Conservation (phyloP, 2,113 vertebrate genomes). For the Spea bombifrons region DNA sequence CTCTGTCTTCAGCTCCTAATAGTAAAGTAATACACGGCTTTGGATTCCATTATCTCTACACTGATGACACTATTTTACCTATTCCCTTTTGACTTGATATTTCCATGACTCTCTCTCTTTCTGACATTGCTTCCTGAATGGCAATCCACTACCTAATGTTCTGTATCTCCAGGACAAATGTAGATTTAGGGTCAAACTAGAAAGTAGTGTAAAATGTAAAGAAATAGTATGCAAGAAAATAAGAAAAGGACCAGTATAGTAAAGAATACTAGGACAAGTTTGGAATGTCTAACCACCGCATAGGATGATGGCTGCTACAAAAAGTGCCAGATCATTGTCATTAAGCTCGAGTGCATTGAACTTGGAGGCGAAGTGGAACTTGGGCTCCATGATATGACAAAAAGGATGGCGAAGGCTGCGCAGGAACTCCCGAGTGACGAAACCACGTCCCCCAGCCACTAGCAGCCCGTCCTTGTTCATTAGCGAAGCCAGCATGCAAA, state of each 20-base stretch:
- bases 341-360: constrained; percentile 96
- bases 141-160: too few relatives aligned
- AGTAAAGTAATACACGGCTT: too few relatives aligned
- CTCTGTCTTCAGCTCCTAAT: too few relatives aligned
- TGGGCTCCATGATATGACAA: constrained; percentile 95
- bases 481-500: constrained; percentile 95
- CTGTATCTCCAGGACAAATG: too few relatives aligned
- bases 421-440: constrained; percentile 94
- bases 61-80: too few relatives aligned
- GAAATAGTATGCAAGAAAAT: too few relatives aligned
- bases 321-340: constrained; percentile 96
- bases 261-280: neutral
- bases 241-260: neutral
- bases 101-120: too few relatives aligned
- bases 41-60: too few relatives aligned
- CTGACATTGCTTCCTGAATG: too few relatives aligned
- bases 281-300: constrained; percentile 83
- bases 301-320: constrained; percentile 95
- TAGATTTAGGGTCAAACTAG: too few relatives aligned
- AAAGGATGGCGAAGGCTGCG: constrained; percentile 94
- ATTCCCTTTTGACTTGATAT: too few relatives aligned
- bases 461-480: constrained; percentile 98
- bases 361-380: constrained; percentile 96
- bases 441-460: constrained; percentile 92
- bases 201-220: too few relatives aligned